These are phyloP conservation scores for Siniperca obscura DNA, from an alignment of 2,797 vertebrate species.

Conservation along the genomic window DNA sequence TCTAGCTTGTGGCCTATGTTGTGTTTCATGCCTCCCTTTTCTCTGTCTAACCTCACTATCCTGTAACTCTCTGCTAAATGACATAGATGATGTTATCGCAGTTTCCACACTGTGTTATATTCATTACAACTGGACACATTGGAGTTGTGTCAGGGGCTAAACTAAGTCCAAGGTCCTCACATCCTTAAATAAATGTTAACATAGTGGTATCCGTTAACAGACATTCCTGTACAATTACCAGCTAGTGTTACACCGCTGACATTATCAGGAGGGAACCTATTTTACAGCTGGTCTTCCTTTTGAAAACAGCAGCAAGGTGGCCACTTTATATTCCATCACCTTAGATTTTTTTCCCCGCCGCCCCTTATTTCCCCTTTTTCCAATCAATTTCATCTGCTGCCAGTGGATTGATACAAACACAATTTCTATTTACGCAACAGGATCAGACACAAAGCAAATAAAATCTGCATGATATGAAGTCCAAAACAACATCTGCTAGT, in stretches of 20 bases:
- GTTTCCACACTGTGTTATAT: conserved; percentile 40
- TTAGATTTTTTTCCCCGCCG: conserved; percentile 51
- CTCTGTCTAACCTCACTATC: conserved; percentile 11
- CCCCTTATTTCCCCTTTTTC: conserved; percentile 60
- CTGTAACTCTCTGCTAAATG: conserved; percentile 29
- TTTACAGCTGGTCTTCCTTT: conserved; percentile 68
- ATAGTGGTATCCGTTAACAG: conserved; percentile 73
- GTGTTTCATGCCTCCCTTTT: conserved; percentile 13
- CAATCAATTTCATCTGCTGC: conserved; percentile 76
- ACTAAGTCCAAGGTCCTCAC: conserved; percentile 68
- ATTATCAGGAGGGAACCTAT: conserved; percentile 80
- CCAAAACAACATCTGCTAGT: conserved; percentile 75
- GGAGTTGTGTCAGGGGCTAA: conserved; percentile 63
- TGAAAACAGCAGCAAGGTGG: conserved; percentile 71
- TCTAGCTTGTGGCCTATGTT: conserved; percentile 45
- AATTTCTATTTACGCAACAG: conserved; percentile 67
- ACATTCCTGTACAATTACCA: conserved; percentile 77
- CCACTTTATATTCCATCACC: conserved; percentile 82
- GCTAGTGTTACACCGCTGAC: conserved; percentile 73
- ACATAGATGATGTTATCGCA: conserved; percentile 31
- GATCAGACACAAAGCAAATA: conserved; percentile 74
- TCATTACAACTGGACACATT: conserved; percentile 47
- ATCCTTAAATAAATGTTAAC: conserved; percentile 81
- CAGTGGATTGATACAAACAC: conserved; percentile 72
- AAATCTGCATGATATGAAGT: conserved; percentile 65